A percentile compares a stretch with the other conserved stretches of the same genome.
phyloP scores from a whole-genome alignment of 2,113 vertebrate species.

The Neodon shergylaensis region DNA sequence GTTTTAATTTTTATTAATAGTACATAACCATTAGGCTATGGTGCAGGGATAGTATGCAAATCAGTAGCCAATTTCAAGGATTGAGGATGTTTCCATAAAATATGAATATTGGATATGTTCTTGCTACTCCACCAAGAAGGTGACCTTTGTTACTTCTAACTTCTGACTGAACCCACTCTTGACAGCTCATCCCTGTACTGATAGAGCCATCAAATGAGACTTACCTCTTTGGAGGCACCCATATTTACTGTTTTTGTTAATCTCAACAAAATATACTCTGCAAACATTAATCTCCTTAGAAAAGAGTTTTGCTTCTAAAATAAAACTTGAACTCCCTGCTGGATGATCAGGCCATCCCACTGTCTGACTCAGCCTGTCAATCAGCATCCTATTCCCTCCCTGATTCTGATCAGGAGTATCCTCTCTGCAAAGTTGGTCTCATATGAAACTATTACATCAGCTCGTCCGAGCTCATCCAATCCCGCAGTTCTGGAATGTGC shows the following conservation, averaged over 20 bases:
- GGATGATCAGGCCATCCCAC: neutral
- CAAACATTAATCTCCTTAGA: neutral
- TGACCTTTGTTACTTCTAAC: neutral
- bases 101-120: neutral
- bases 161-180: neutral
- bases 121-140: neutral
- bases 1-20: neutral
- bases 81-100: neutral
- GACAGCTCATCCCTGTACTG: neutral
- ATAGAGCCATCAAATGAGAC: neutral
- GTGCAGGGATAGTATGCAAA: neutral
- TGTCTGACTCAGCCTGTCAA: neutral
- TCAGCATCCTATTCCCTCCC: neutral
- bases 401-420: neutral
- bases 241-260: neutral
- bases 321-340: neutral
- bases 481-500: neutral
- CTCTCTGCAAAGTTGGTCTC: neutral
- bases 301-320: constrained; percentile 16
- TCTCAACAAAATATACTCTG: neutral
- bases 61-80: neutral
- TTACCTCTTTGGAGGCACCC: neutral
- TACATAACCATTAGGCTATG: neutral
- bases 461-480: neutral
- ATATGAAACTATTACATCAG: neutral